phyloP scores from a whole-genome alignment of 2,113 vertebrate genomes.

The Isichthys henryi region DNA sequence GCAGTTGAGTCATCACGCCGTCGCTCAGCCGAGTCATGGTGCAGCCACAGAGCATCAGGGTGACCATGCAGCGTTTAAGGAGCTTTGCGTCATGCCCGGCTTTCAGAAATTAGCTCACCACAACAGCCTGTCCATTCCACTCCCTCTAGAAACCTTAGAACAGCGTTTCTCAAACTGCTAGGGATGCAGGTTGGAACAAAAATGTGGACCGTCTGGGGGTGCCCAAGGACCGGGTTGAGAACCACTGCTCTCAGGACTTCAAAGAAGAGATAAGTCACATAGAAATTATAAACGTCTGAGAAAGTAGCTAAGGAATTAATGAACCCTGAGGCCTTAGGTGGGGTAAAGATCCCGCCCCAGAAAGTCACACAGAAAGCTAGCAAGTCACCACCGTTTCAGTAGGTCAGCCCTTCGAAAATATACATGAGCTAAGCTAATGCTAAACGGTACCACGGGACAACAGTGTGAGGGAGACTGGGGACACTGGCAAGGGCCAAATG shows the following conservation, averaged over 20 bases:
- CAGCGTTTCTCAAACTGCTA: background rate
- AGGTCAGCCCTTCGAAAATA: background rate
- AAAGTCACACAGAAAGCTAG: background rate
- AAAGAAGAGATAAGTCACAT: background rate
- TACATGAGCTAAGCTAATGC: background rate
- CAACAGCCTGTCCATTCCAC: background rate
- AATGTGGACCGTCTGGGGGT: background rate
- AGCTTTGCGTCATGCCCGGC: background rate
- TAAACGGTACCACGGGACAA: background rate
- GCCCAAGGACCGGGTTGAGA: background rate
- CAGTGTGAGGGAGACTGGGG: background rate
- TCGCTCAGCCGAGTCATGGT: background rate
- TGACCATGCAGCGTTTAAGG: background rate
- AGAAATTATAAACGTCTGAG: background rate
- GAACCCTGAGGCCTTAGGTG: background rate
- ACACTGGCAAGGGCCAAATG: background rate
- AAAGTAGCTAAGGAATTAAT: background rate
- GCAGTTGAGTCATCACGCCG: background rate
- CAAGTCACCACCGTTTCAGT: background rate
- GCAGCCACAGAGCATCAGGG: background rate
- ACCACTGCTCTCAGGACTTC: background rate
- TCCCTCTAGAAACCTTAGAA: background rate
- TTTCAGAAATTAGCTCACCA: background rate
- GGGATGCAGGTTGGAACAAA: background rate
- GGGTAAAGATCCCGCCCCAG: background rate